A percentile compares a stretch with the other conserved stretches of the same genome.
These are phyloP conservation scores for Pycnonotus jocosus DNA, from an alignment of 2,113 vertebrate genomes.

Conservation along the genomic window DNA sequence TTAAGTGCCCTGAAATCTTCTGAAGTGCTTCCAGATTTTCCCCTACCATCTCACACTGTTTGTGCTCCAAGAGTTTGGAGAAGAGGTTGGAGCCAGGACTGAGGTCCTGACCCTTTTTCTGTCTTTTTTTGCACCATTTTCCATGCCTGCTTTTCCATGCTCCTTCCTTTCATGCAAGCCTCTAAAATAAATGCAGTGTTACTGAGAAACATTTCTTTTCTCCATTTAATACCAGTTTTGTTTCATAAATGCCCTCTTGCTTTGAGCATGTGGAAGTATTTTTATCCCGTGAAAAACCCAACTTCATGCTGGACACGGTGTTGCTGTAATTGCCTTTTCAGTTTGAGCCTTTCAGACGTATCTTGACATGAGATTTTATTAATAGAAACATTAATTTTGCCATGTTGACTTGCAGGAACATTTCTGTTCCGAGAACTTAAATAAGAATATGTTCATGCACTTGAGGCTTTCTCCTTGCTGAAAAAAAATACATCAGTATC, in stretches of 20 bases:
- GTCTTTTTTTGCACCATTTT: background rate
- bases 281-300: background rate
- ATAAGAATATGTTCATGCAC: background rate
- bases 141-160: background rate
- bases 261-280: background rate
- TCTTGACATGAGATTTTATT: slow-evolving; percentile 25
- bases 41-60: background rate
- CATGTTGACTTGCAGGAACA: background rate
- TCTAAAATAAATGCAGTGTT: background rate
- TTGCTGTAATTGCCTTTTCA: slow-evolving; percentile 1
- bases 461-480: background rate
- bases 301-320: background rate
- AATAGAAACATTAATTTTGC: slow-evolving; percentile 37
- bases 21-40: background rate
- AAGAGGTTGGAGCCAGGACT: background rate
- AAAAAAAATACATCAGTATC: background rate
- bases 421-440: slow-evolving; percentile 14
- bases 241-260: background rate
- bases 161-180: background rate
- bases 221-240: background rate
- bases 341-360: background rate
- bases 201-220: background rate
- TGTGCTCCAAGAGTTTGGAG: background rate
- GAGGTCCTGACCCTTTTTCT: background rate
- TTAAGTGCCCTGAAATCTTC: background rate